These are phyloP conservation scores for Drosophila melanosoma DNA, from an alignment of 2,888 invertebrate species.

Conservation along the genomic window DNA sequence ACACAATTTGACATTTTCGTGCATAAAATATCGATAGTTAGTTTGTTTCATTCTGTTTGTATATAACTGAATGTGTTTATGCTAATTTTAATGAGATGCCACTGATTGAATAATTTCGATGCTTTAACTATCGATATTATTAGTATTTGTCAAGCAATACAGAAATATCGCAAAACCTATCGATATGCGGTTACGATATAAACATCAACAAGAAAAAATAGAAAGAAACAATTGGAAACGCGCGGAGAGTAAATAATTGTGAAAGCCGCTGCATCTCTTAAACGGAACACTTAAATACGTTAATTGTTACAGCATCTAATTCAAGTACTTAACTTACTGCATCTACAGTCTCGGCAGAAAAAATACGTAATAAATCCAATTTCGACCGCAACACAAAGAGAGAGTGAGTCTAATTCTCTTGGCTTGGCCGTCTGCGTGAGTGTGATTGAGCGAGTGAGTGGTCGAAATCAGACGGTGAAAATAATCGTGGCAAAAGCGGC, in stretches of 20 bases:
- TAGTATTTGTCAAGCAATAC: neutral
- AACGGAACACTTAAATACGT: neutral
- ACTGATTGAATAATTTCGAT: neutral
- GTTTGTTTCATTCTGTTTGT: neutral
- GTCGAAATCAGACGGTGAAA: slow-evolving; percentile 54
- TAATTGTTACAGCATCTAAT: slow-evolving; percentile 1
- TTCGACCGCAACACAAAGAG: slow-evolving; percentile 30
- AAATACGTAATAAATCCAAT: slow-evolving; percentile 30
- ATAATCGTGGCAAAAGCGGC: slow-evolving; percentile 70
- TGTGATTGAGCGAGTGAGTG: slow-evolving; percentile 16
- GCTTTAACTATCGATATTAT: slow-evolving; percentile 15
- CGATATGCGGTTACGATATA: slow-evolving; percentile 35
- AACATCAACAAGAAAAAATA: slow-evolving; percentile 41
- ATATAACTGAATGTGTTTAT: neutral
- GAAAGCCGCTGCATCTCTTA: slow-evolving; percentile 7
- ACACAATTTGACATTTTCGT: neutral
- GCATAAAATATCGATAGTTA: neutral
- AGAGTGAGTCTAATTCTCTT: slow-evolving; percentile 26
- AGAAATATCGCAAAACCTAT: slow-evolving; percentile 16
- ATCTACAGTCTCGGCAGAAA: slow-evolving; percentile 23
- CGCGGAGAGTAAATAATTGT: slow-evolving; percentile 23
- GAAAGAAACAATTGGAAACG: slow-evolving; percentile 25
- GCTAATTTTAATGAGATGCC: neutral
- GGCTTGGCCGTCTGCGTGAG: slow-evolving; percentile 2
- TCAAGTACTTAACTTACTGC: slow-evolving; percentile 11